These are phyloP conservation scores for Battus philenor DNA, from an alignment of 1,140 invertebrate genomes.

Conservation along the genomic window DNA sequence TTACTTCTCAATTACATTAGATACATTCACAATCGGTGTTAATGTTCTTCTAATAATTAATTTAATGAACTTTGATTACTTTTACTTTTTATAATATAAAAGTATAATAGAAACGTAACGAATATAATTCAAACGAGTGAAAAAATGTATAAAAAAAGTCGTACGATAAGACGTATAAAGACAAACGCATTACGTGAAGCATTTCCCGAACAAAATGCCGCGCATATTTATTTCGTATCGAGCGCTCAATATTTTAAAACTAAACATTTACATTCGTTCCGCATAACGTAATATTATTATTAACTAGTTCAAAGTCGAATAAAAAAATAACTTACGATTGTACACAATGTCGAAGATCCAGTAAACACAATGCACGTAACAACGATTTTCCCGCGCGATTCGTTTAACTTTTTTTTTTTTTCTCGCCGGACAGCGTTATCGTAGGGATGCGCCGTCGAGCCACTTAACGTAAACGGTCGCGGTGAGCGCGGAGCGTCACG, in stretches of 20 bases:
- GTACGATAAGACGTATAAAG: too few species aligned
- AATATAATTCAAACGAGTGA: too few species aligned
- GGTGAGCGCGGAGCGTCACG: constrained; percentile 39
- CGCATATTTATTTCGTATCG: too few species aligned
- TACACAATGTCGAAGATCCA: constrained; percentile 33
- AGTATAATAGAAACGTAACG: too few species aligned
- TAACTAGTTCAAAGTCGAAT: constrained; percentile 29
- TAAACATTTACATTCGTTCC: constrained; percentile 35
- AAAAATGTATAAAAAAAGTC: too few species aligned
- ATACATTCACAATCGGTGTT: background rate
- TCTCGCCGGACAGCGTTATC: constrained; percentile 6
- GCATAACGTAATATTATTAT: constrained; percentile 29
- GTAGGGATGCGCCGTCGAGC: constrained; percentile 22
- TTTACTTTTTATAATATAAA: too few species aligned
- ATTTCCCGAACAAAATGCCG: too few species aligned
- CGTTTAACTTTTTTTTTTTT: background rate
- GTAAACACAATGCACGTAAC: constrained; percentile 30
- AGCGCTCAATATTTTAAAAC: constrained; percentile 17
- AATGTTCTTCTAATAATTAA: too few species aligned
- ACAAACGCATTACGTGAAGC: too few species aligned
- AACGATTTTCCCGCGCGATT: constrained; percentile 18
- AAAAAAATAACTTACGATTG: constrained; percentile 47
- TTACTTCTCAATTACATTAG: background rate
- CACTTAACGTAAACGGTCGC: constrained; percentile 31
- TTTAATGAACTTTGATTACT: too few species aligned